Evolutionary conservation across 2,888 invertebrate genomes (phyloP), one percentile per base, ranked within the genome.

Genomic region (Lypha dubia): DNA sequence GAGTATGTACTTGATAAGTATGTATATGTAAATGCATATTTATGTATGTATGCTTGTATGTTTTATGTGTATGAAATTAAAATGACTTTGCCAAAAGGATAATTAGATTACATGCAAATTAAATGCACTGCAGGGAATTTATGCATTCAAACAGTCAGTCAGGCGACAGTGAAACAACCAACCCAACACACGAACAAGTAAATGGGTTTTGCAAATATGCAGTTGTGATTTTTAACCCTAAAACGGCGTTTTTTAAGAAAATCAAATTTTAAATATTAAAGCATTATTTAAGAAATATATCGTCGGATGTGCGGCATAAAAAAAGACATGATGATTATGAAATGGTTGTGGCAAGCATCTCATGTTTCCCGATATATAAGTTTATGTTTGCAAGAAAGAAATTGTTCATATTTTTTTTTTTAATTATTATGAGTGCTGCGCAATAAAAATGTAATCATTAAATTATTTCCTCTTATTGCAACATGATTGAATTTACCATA

Each of bases 91-190:
- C 79, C 80, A 79, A 79, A 84, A 84, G 87, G 86, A 87, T 88
- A 88, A 88, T 88, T 88, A 88, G 87, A 88, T 88, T 88, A 88
- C 86, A 88, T 88, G 87, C 85, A 87, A 88, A 87, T 87, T 87
- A 86, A 88, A 87, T 86, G 87, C 86, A 86, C 86, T 84, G 70
- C 83, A 76, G 79, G 86, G 86, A 84, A 84, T 84, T 84, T 84
- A 84, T 84, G 80, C 84, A 84, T 68, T 32, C 17, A 41, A 63
- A 28, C 51, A 75, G 44, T 46, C 68, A 74, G n/a, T 65, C 22
- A 63, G 22, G 15, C 58, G 24, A 41, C 41, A 41, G 44, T 0
- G 15, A 8, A 24, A n/a, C 49, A 46, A 24, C 41, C 68, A 41
- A 62, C 24, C 22, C 41, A 5, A 13, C 20, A 51, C 4, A 20